Conservation (phyloP, 2,888 invertebrate genomes). For the Bombylius discolor region DNA sequence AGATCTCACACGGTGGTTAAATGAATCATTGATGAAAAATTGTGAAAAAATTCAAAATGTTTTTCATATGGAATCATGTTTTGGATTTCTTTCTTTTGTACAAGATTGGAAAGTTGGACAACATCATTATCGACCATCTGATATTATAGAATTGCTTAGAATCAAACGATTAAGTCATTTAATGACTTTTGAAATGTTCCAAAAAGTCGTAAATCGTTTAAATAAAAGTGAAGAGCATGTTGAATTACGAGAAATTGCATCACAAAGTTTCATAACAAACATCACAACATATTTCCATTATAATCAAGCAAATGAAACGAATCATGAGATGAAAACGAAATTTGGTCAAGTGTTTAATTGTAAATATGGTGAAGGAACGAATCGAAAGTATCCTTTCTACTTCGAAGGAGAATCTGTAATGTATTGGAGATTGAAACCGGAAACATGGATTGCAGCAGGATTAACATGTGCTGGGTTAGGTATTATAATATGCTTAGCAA, state of each 20-base stretch:
- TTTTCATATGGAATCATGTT: conserved; percentile 26
- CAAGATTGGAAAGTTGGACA: conserved; percentile 28
- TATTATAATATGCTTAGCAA: conserved; percentile 48
- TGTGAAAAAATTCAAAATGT: conserved; percentile 26
- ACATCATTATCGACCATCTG: conserved; percentile 17
- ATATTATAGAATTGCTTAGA: conserved; percentile 25
- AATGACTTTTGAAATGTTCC: conserved; percentile 35
- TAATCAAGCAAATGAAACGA: conserved; percentile 29
- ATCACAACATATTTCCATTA: conserved; percentile 34
- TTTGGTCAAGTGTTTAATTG: conserved; percentile 35
- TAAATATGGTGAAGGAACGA: conserved; percentile 29
- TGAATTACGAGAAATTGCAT: conserved; percentile 30
- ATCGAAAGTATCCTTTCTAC: conserved; percentile 30
- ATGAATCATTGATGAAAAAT: conserved; percentile 27
- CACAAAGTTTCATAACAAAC: conserved; percentile 32
- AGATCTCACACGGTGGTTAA: conserved; percentile 29
- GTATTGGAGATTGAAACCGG: conserved; percentile 35
- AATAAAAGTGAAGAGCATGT: conserved; percentile 19
- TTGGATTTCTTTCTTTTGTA: conserved; percentile 29
- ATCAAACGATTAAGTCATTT: conserved; percentile 25
- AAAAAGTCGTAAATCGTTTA: conserved; percentile 21
- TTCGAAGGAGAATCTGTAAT: conserved; percentile 35
- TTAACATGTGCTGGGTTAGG: conserved; percentile 54
- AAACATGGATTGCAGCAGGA: conserved; percentile 47
- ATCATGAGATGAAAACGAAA: conserved; percentile 30